These are phyloP conservation scores for Tragelaphus imberbis DNA, from an alignment of 2,113 vertebrate species.

Conservation along the genomic window DNA sequence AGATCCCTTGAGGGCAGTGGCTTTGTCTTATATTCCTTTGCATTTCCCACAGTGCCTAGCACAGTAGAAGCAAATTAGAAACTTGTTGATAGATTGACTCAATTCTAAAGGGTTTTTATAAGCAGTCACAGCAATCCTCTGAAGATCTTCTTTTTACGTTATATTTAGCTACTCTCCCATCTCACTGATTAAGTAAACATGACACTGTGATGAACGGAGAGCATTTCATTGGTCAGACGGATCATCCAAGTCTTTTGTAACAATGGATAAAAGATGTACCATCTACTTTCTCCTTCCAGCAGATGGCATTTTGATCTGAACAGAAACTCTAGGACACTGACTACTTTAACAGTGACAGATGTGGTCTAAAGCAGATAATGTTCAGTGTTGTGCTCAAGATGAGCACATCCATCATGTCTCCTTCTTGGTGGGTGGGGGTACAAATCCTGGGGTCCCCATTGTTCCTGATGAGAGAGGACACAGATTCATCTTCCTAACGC, in stretches of 20 bases:
- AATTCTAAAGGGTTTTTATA: constrained; percentile 9
- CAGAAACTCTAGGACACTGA: background rate
- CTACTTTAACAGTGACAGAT: background rate
- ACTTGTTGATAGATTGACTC: constrained; percentile 31
- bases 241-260: background rate
- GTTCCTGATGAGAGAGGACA: background rate
- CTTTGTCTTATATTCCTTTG: background rate
- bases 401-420: background rate
- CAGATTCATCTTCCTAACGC: background rate
- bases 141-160: background rate
- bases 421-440: background rate
- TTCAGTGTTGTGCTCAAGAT: background rate
- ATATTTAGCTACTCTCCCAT: background rate
- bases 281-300: background rate
- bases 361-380: background rate
- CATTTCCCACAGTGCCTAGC: background rate
- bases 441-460: background rate
- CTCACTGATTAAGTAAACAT: background rate
- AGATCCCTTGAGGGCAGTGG: background rate
- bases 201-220: background rate
- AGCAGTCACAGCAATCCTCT: background rate
- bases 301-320: background rate
- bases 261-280: background rate
- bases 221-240: background rate
- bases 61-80: background rate